Evolutionary conservation across 2,113 vertebrate species (phyloP), one percentile per base, ranked within the genome.

Genomic region (Callaeas wilsoni): DNA sequence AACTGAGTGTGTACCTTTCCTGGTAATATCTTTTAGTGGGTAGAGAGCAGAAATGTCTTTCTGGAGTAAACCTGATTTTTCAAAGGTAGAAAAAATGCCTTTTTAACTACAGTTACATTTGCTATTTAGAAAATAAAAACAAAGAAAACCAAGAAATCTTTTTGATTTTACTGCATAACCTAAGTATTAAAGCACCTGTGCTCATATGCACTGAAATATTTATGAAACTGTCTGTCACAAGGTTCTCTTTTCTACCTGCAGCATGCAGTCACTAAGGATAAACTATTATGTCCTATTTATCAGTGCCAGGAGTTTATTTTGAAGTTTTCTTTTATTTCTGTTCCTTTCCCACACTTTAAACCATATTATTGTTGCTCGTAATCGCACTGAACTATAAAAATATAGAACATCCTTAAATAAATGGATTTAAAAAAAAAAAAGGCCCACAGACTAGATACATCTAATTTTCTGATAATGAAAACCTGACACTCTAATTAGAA

Each of bases 381-480:
- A 85, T 69, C 46, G 73, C 8, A 19, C 4, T 27, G 74, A n/a
- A n/a, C 13, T 75, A 41, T 37, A 35, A 70, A 80, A 91, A 89
- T 62, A 84, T 1, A 32, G 17, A 68, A 75, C 4, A 13, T 20
- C 79, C 22, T 56, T 6, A 49, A 55, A 49, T 65, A 69, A 94
- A 83, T 71, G 3, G 19, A 41, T 90, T 64, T 21, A 8, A 29
- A 56, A 41, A 50, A 39, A 52, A 59, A 75, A 44, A 75, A 59
- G 6, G 12, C 39, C 32, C 47, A 50, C 18, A 84, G 67, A 37
- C 63, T 68, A 55, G 20, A 59, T 63, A 73, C 7, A 8, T 64
- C 39, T 86, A 82, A 84, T 87, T 92, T 96, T 90, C 65, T 87
- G 50, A 77, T 85, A 79, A 91, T 63, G 46, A 25, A 91, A 84